These are phyloP conservation scores for Drosophila multiciliata DNA, from an alignment of 2,888 invertebrate genomes.

Conservation along the genomic window DNA sequence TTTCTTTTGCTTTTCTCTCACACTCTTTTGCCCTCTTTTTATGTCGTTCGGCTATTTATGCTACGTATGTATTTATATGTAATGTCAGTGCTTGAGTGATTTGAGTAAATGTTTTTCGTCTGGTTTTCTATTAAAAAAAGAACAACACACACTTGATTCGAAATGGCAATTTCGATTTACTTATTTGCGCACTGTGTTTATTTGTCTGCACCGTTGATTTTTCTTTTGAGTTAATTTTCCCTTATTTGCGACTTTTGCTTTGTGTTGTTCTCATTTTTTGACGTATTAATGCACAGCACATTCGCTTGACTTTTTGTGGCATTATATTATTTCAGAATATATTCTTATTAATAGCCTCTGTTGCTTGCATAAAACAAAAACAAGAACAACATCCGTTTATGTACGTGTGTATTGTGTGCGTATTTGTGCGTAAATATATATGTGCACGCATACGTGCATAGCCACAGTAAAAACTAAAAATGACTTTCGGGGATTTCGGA, in stretches of 20 bases:
- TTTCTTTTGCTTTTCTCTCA: not conserved
- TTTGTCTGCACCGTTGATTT: constrained; percentile 23
- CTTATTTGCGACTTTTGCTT: constrained; percentile 54
- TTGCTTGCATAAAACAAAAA: constrained; percentile 73
- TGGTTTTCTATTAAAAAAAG: constrained; percentile 18
- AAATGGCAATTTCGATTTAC: constrained; percentile 53
- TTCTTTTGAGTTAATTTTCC: constrained; percentile 12
- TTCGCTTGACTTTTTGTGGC: constrained; percentile 63
- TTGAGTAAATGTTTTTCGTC: not conserved
- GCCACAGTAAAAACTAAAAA: constrained; percentile 26
- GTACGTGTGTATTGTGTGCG: constrained; percentile 25
- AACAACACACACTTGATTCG: constrained; percentile 28
- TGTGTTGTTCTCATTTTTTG: constrained; percentile 62
- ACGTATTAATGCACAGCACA: constrained; percentile 69
- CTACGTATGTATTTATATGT: constrained; percentile 10
- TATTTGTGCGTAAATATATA: constrained; percentile 52
- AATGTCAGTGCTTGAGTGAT: constrained; percentile 14
- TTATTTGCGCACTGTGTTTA: constrained; percentile 45
- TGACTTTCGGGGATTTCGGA: not conserved
- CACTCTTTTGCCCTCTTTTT: not conserved
- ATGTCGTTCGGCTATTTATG: constrained; percentile 8
- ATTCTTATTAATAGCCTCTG: constrained; percentile 74
- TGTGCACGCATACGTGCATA: constrained; percentile 21
- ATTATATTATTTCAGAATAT: constrained; percentile 74
- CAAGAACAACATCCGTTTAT: constrained; percentile 69